Evolutionary conservation across 2,888 invertebrate genomes (phyloP), one percentile per base, ranked within the genome.

Genomic region (Cheilosia urbana): DNA sequence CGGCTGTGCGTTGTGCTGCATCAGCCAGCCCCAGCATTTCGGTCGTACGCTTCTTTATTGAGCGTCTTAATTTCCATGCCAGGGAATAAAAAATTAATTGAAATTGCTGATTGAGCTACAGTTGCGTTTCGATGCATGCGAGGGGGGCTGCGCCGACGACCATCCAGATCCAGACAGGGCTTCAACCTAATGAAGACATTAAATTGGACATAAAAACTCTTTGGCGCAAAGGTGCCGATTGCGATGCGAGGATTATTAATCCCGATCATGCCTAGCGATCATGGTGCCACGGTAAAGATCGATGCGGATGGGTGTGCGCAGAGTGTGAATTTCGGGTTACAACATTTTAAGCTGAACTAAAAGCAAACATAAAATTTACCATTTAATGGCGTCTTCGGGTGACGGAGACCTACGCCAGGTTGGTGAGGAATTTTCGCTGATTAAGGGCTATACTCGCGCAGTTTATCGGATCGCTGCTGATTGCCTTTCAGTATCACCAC

Each of bases 181-280:
- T 62, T 57, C 63, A 42, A 53, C 76, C 85, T 85, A 85, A 85
- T 85, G 85, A 85, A 85, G 85, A 85, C 85, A 85, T 85, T 85
- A 85, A 85, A 77, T 37, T 77, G 71, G 65, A 69, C 62, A 85
- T 85, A 81, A 85, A 81, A 85, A 47, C 57, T 72, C 53, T 30
- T 60, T 65, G 66, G 62, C 49, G 62, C 76, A 81, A 72, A 81
- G 76, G 80, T 81, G 81, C 81, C 85, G 85, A 76, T 57, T 66
- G 75, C 75, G 66, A 57, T 62, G 47, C 80, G 49, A 47, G 76
- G 69, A 72, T 85, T 85, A 81, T 81, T 81, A 81, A 85, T 81
- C 66, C 76, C 55, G 34, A 66, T 60, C 79, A 51, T 21, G 30
- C 49, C 58, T 71, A 49, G 71, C 40, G 49, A 49, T 40, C 19